Percentiles rank a stretch among this genome's conserved stretches.
These are phyloP conservation scores for Oopsacas minuta DNA, from an alignment of 37 sponge, comb jelly and placozoan species.

Conservation along the genomic window DNA sequence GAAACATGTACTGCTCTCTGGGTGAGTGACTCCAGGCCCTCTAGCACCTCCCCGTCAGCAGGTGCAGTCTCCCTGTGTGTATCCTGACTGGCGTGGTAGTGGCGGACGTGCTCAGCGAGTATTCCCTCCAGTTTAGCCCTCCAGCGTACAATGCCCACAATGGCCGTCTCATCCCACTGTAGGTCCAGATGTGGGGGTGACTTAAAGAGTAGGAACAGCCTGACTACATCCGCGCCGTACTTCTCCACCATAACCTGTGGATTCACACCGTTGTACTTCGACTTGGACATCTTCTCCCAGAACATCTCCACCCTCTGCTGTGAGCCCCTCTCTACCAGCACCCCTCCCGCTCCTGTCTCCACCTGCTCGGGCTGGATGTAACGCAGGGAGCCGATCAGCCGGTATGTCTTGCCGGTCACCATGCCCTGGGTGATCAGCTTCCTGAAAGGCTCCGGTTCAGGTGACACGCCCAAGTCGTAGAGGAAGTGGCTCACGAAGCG, in stretches of 20 bases:
- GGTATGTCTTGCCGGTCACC: conserved; percentile 23
- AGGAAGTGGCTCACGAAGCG: conserved; percentile 24
- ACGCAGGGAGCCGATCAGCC: conserved; percentile 18
- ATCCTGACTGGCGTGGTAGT: background rate
- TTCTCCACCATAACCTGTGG: conserved; percentile 20
- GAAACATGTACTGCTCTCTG: background rate
- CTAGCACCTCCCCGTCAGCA: background rate
- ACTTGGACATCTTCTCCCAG: conserved; percentile 46
- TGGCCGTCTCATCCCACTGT: background rate
- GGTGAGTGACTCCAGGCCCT: background rate
- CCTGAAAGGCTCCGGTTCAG: conserved; percentile 20
- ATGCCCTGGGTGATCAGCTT: conserved; percentile 22
- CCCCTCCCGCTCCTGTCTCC: background rate
- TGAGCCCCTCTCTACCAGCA: conserved; percentile 5
- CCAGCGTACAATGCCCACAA: background rate
- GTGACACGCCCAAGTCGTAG: conserved; percentile 7
- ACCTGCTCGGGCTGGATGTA: conserved; percentile 43
- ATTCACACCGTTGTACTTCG: conserved; percentile 22
- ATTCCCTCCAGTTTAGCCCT: background rate
- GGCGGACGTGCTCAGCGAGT: background rate
- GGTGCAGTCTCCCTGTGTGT: background rate
- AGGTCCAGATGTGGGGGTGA: background rate
- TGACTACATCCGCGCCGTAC: conserved; percentile 15
- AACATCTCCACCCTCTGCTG: conserved; percentile 22
- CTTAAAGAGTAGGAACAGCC: background rate